Percentiles rank a stretch among this genome's conserved stretches.
These are phyloP conservation scores for Recurvirostra avosetta DNA, from an alignment of 2,113 vertebrate species.

Conservation along the genomic window DNA sequence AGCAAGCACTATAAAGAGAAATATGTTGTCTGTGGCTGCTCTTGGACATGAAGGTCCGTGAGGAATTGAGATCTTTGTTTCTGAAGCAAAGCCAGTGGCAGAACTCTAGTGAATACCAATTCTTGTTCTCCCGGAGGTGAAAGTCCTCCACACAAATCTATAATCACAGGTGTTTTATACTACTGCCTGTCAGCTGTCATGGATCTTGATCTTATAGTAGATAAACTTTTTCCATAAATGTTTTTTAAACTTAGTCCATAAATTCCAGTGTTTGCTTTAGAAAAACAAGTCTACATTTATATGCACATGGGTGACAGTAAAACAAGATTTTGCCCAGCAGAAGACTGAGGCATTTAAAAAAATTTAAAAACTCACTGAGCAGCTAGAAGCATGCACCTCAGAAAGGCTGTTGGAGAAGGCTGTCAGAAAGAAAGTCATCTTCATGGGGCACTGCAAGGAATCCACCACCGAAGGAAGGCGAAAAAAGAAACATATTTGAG, in stretches of 20 bases:
- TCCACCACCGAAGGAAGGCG: background rate
- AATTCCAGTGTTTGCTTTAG: background rate
- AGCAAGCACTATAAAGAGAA: background rate
- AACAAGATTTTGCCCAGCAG: background rate
- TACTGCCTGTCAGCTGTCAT: background rate
- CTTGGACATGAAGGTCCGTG: background rate
- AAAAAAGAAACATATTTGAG: background rate
- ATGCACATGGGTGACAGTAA: background rate
- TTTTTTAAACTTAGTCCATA: background rate
- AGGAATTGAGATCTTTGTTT: conserved; percentile 5
- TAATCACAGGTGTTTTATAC: background rate
- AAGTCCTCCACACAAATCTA: background rate
- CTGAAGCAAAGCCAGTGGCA: background rate
- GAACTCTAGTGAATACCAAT: background rate
- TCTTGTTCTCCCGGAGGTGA: background rate
- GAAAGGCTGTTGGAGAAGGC: background rate
- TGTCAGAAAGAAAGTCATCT: background rate
- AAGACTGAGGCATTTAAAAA: background rate
- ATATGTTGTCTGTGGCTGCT: background rate
- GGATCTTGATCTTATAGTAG: background rate
- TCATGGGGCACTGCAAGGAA: background rate
- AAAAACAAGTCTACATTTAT: background rate
- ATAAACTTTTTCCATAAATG: background rate
- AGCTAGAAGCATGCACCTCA: background rate
- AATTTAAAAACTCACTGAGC: background rate